These are phyloP conservation scores for Andrena praecox DNA, from an alignment of 2,888 invertebrate genomes.

Conservation along the genomic window DNA sequence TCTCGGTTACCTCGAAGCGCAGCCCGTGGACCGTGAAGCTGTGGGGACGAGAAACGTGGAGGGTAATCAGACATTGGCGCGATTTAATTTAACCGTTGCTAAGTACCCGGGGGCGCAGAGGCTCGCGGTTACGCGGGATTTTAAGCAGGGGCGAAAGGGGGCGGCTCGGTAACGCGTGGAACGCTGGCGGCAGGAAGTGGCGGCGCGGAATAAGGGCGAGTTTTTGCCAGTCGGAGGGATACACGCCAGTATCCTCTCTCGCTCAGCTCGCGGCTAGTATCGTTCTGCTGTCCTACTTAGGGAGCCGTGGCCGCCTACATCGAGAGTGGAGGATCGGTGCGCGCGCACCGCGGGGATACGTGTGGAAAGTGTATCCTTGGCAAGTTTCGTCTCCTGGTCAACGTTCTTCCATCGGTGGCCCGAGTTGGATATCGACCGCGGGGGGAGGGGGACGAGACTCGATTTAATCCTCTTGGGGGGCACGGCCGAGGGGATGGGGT, in stretches of 20 bases:
- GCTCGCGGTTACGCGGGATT: slow-evolving; percentile 10
- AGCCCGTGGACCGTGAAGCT: not conserved
- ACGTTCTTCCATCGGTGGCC: slow-evolving; percentile 73
- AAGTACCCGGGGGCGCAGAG: not conserved
- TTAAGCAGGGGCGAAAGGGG: not conserved
- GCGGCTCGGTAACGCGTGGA: not conserved
- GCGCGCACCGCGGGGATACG: slow-evolving; percentile 58
- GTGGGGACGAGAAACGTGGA: not conserved
- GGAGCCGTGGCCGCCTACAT: not conserved
- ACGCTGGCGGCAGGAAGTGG: slow-evolving; percentile 17
- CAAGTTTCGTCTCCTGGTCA: slow-evolving; percentile 74
- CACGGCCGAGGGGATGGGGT: not conserved
- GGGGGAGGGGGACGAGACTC: slow-evolving; percentile 64
- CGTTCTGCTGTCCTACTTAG: slow-evolving; percentile 49
- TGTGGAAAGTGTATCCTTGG: slow-evolving; percentile 63
- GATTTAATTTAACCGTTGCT: slow-evolving; percentile 29
- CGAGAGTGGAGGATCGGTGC: slow-evolving; percentile 23
- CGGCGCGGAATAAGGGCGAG: slow-evolving; percentile 1
- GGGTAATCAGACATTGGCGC: slow-evolving; percentile 17
- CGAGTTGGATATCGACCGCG: slow-evolving; percentile 76
- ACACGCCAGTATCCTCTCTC: slow-evolving; percentile 23
- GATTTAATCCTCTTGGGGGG: slow-evolving; percentile 71
- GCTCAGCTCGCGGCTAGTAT: slow-evolving; percentile 38
- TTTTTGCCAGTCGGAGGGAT: slow-evolving; percentile 12
- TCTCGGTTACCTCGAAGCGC: not conserved